Conservation (phyloP, 2,797 vertebrate genomes). For the Diglossa cyanea region DNA sequence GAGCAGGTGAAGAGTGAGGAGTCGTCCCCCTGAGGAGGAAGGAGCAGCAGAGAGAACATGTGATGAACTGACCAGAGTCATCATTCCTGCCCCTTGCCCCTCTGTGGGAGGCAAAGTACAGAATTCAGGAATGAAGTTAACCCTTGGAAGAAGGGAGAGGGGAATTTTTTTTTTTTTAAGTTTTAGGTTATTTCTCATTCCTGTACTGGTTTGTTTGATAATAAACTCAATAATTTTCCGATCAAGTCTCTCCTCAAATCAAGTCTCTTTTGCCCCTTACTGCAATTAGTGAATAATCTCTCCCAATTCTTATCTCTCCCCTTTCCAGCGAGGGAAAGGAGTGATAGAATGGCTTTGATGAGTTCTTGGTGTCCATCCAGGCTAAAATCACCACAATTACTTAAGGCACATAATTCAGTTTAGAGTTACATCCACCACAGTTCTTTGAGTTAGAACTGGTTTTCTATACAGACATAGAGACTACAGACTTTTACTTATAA, state of each 20-base stretch:
- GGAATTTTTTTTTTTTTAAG: not conserved
- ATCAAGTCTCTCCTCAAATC: not conserved
- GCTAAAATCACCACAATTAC: not conserved
- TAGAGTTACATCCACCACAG: not conserved
- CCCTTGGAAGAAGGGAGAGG: not conserved
- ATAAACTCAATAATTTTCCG: not conserved
- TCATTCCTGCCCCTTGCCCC: not conserved
- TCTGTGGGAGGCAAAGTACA: not conserved
- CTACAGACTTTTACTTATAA: not conserved
- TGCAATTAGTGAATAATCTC: not conserved
- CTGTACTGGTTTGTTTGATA: not conserved
- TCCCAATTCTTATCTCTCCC: not conserved
- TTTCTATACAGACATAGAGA: not conserved
- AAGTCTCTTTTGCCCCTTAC: not conserved
- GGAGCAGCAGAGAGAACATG: not conserved
- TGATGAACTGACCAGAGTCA: rapidly evolving
- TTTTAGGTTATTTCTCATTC: not conserved
- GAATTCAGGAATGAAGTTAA: not conserved
- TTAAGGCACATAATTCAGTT: not conserved
- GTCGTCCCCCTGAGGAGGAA: not conserved
- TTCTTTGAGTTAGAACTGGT: not conserved
- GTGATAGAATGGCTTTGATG: not conserved
- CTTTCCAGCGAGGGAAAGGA: not conserved
- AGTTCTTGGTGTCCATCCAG: not conserved
- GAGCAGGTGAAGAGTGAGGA: not conserved